Conservation (phyloP, 2,797 vertebrate genomes). For the Sus cebifrons region DNA sequence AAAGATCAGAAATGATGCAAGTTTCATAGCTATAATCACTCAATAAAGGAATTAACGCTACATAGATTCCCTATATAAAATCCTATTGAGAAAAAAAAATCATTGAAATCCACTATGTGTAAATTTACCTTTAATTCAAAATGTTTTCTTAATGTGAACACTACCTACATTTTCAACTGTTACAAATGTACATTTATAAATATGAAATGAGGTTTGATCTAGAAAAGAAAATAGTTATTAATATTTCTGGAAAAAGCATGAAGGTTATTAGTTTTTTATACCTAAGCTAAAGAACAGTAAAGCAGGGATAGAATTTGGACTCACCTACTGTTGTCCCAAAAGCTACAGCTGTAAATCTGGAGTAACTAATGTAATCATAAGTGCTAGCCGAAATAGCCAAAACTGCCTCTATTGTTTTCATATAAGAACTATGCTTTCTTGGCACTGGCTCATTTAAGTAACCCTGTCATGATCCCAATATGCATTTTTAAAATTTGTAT, state of each 20-base stretch:
- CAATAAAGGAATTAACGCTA: background rate
- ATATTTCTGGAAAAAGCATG: conserved; percentile 52
- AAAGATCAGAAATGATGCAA: conserved; percentile 62
- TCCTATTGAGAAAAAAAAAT: background rate
- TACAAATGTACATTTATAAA: conserved; percentile 59
- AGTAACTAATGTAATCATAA: background rate
- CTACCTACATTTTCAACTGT: conserved; percentile 31
- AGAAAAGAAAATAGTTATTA: conserved; percentile 31
- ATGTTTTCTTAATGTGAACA: conserved; percentile 49
- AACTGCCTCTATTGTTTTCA: conserved; percentile 5
- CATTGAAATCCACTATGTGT: conserved; percentile 4
- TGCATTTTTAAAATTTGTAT: conserved; percentile 19
- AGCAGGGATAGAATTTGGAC: background rate
- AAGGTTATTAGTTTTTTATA: conserved; percentile 15
- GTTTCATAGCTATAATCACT: conserved; percentile 37
- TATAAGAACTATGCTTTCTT: conserved; percentile 7
- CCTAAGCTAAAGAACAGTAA: conserved; percentile 55
- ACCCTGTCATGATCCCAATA: conserved; percentile 17
- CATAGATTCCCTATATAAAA: conserved; percentile 66
- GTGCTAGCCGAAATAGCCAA: background rate
- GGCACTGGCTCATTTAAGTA: conserved; percentile 10
- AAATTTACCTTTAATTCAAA: conserved; percentile 60
- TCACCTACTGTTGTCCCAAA: background rate
- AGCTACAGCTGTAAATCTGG: background rate
- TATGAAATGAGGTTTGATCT: conserved; percentile 30